Base-by-base conservation (phyloP, 2,888 invertebrate species). In the Nomada flava region DNA sequence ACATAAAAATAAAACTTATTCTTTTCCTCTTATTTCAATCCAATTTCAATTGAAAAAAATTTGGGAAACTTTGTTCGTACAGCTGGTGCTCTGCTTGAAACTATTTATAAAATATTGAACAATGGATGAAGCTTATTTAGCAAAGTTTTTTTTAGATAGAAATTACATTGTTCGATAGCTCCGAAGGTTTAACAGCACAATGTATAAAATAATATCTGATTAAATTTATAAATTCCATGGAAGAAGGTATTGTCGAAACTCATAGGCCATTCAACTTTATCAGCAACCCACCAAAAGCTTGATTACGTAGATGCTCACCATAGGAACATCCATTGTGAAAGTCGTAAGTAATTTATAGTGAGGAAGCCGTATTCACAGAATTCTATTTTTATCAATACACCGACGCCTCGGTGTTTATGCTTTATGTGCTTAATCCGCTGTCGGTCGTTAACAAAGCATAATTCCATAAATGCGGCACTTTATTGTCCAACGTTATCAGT, bases 401-500 rank as follows among this genome's bases (percentile, higher is more conserved):
- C 29, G 2, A 50, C 55, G 47, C 13, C 42, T 15, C 36, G 15
- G 18, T 15, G 20, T 50, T 50, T 68, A 20, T 42, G 60, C 55
- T 23, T 59, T 20, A 53, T 42, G 60, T 65, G 59, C 65, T 78
- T 70, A 60, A 60, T 65, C n/a, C 23, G 42, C 50, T 13, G 67
- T 79, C 62, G 62, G 62, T 55, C 26, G 53, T 68, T 79, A 52
- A 52, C 64, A 69, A 63, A 63, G 79, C 18, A 42, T 52, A 76
- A 75, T 59, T 73, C 63, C 53, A 44, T 80, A 77, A 79, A 75
- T 77, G 69, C 63, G 50, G 62, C 44, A 57, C 67, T 85, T 85
- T 85, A 86, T 86, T 84, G 75, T 80, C 36, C 65, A 57, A 20
- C 71, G 68, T 85, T 85, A 86, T 85, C 84, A 86, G 55, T 72